These are phyloP conservation scores for Erynnis tages DNA, from an alignment of 2,888 invertebrate species.

Conservation along the genomic window DNA sequence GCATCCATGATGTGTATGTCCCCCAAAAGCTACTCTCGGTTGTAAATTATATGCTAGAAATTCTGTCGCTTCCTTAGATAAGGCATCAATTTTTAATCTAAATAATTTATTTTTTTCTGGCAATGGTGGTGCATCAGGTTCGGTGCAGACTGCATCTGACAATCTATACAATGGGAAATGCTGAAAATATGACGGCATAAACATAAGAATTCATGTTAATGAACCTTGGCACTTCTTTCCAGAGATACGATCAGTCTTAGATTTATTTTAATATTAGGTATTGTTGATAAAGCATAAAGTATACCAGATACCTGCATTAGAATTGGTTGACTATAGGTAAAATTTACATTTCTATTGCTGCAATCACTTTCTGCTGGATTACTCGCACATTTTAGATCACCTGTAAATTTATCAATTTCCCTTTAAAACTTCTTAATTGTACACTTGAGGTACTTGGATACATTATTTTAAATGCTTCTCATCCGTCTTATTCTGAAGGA, in stretches of 20 bases:
- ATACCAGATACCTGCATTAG: constrained; percentile 90
- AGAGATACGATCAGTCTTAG: too few relatives aligned
- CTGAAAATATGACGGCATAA: too few relatives aligned
- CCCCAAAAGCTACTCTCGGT: constrained; percentile 91
- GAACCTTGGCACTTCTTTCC: too few relatives aligned
- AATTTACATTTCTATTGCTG: constrained; percentile 55
- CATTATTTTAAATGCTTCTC: too few relatives aligned
- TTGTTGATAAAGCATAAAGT: too few relatives aligned
- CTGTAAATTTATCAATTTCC: too few relatives aligned
- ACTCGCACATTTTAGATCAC: constrained; percentile 52
- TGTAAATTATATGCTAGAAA: constrained; percentile 81
- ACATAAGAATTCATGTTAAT: too few relatives aligned
- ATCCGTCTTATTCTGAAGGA: too few relatives aligned
- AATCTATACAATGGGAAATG: constrained; percentile 96
- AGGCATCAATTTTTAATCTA: constrained; percentile 91
- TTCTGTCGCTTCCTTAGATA: constrained; percentile 90
- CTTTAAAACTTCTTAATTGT: too few relatives aligned
- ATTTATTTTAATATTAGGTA: too few relatives aligned
- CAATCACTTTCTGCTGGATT: constrained; percentile 41
- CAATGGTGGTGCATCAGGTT: constrained; percentile 89
- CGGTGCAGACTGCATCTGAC: constrained; percentile 91
- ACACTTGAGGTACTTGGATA: too few relatives aligned
- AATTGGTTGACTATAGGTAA: constrained; percentile 88
- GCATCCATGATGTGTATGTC: constrained; percentile 97
- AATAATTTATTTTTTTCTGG: constrained; percentile 87